phyloP scores from a whole-genome alignment of 2,797 vertebrate species.

The Enteromius anoplus region DNA sequence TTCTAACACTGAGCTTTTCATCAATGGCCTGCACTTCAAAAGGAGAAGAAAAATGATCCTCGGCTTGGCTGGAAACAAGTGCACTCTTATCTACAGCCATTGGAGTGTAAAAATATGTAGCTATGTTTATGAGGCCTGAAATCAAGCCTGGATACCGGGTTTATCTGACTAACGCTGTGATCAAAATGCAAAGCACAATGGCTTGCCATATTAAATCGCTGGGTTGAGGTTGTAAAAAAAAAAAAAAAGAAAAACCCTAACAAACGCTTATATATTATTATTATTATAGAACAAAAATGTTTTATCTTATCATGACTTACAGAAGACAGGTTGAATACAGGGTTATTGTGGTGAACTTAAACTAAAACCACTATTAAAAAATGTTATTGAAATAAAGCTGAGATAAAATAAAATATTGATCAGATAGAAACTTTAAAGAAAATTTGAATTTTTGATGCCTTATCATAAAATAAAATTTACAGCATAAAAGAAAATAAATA shows the following conservation, averaged over 20 bases:
- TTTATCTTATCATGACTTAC: not conserved
- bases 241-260: not conserved
- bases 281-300: not conserved
- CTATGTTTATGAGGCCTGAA: constrained; percentile 13
- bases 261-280: constrained; percentile 2
- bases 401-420: not conserved
- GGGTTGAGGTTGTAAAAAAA: not conserved
- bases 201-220: not conserved
- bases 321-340: not conserved
- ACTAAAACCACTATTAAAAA: not conserved
- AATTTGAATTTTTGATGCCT: not conserved
- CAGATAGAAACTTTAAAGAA: not conserved
- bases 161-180: not conserved
- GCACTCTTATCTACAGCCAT: constrained; percentile 41
- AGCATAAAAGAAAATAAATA: not conserved
- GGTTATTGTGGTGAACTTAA: not conserved
- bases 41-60: constrained; percentile 20
- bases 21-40: constrained; percentile 21
- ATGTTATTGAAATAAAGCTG: not conserved
- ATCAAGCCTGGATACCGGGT: constrained; percentile 29
- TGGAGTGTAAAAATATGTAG: constrained; percentile 25
- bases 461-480: not conserved
- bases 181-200: not conserved
- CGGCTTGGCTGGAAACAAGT: constrained; percentile 15
- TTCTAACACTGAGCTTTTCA: constrained; percentile 34